Conservation (phyloP, 2,888 invertebrate species). For the Harpalus rufipes region DNA sequence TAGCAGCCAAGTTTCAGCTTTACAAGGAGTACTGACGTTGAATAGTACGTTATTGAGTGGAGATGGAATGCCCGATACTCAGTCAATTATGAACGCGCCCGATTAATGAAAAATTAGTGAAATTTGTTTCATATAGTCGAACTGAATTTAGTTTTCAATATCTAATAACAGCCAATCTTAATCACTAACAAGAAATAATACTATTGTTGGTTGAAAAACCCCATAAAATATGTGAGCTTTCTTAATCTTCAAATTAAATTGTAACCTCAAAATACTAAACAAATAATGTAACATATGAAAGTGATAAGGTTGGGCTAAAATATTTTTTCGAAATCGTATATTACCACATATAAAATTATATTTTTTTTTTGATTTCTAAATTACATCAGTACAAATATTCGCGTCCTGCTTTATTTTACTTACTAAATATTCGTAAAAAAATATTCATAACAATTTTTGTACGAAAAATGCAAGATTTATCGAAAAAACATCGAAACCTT, state of each 20-base stretch:
- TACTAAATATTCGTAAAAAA: too few species aligned
- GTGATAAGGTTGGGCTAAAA: neutral
- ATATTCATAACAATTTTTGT: too few species aligned
- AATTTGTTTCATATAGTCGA: neutral
- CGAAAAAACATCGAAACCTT: too few species aligned
- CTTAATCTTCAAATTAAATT: neutral
- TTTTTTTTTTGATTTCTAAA: neutral
- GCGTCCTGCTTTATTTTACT: too few species aligned
- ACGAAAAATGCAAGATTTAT: too few species aligned
- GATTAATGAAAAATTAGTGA: constrained; percentile 59
- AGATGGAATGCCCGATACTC: constrained; percentile 83
- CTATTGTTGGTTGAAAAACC: too few species aligned
- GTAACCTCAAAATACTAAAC: neutral
- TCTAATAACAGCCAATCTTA: too few species aligned
- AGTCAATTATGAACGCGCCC: constrained; percentile 81
- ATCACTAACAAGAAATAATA: too few species aligned
- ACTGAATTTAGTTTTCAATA: neutral
- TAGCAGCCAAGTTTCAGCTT: constrained; percentile 69
- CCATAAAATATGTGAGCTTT: too few species aligned
- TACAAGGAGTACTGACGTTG: constrained; percentile 76
- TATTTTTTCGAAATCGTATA: neutral
- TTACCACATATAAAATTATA: neutral
- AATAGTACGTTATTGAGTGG: constrained; percentile 82
- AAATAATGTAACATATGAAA: neutral
- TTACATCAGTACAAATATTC: too few species aligned